Evolutionary conservation across 2,888 invertebrate genomes (phyloP).

Genomic region (Hoplodrina blanda): DNA sequence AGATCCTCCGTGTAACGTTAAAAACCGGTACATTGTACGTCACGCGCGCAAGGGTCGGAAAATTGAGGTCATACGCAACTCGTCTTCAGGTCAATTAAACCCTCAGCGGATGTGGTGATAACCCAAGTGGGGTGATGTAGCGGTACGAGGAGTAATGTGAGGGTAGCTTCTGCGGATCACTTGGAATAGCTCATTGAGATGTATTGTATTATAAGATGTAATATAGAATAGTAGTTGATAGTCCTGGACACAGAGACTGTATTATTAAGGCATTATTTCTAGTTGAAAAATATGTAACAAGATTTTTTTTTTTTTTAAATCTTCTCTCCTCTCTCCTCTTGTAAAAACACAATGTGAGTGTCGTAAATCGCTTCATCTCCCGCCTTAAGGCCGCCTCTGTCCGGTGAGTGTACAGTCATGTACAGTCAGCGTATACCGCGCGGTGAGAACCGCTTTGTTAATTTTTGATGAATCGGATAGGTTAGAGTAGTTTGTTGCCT

Average conservation of each 20-base stretch:
- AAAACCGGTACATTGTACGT: slow-evolving; percentile 69
- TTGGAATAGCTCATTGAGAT: background rate
- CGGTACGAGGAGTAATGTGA: slow-evolving; percentile 23
- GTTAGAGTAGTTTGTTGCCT: slow-evolving; percentile 69
- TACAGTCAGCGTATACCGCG: slow-evolving; percentile 63
- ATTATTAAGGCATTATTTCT: background rate
- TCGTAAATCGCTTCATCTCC: slow-evolving; percentile 34
- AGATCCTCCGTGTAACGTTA: slow-evolving; percentile 62
- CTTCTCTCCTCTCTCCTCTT: too few relatives aligned
- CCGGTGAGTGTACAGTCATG: slow-evolving; percentile 56
- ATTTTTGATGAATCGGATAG: slow-evolving; percentile 77
- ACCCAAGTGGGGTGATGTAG: slow-evolving; percentile 50
- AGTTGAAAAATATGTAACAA: background rate
- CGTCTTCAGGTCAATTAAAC: slow-evolving; percentile 81
- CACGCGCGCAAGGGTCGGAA: slow-evolving; percentile 72
- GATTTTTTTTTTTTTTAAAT: background rate
- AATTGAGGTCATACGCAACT: slow-evolving; percentile 78
- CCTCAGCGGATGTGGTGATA: slow-evolving; percentile 64
- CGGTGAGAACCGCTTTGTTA: slow-evolving; percentile 71
- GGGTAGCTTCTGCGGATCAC: background rate
- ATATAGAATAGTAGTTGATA: background rate
- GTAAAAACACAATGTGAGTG: background rate
- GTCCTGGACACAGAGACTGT: background rate
- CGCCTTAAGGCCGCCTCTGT: slow-evolving; percentile 9
- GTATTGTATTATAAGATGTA: background rate